Base-by-base conservation (phyloP, 2,113 vertebrate genomes). In the Zingel zingel region DNA sequence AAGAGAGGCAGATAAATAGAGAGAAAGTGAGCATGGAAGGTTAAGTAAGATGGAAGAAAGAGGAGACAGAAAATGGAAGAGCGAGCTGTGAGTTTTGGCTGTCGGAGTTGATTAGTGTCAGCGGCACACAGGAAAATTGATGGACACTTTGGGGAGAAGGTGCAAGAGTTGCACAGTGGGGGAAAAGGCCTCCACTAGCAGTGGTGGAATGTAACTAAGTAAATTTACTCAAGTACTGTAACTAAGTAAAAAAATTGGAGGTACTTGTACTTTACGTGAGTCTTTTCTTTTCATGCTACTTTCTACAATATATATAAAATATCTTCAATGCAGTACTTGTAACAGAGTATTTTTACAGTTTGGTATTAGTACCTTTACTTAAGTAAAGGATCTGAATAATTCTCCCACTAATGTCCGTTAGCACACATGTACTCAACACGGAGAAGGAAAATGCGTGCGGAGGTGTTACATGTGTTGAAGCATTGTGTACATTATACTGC, bases 91-190 rank as follows among this genome's bases (percentile, higher is more conserved):
- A 74, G 73, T 85, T 88, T 88, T 72, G 53, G 65, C 86, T 90
- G 91, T 91, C 92, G 85, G 79, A 72, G 64, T 78, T 90, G 88
- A 91, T 93, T 72, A 91, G 78, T 58, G 61, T 91, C 81, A 84
- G 71, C 59, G 1, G 36, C 36, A 63, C 77, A 81, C 79, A 43
- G 78, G 62, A 53, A 82, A 87, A 92, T 83, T 84, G 88, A 92
- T 86, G 87, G 88, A 89, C 83, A 86, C 74, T 79, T 77, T 70
- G 27, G 54, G 56, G 71, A 51, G 68, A 61, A 74, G 74, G 58
- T 81, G 25, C 59, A 47, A 27, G 72, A 73, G 81, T 57, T 36
- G 78, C 65, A 67, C 43, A 77, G 62, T 71, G 79, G 74, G 58
- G 63, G 51, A 82, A 82, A 75, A 81, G 69, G 43, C 81, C 53